These are phyloP conservation scores for Mionectes olivaceus DNA, from an alignment of 2,797 vertebrate genomes.

Conservation along the genomic window DNA sequence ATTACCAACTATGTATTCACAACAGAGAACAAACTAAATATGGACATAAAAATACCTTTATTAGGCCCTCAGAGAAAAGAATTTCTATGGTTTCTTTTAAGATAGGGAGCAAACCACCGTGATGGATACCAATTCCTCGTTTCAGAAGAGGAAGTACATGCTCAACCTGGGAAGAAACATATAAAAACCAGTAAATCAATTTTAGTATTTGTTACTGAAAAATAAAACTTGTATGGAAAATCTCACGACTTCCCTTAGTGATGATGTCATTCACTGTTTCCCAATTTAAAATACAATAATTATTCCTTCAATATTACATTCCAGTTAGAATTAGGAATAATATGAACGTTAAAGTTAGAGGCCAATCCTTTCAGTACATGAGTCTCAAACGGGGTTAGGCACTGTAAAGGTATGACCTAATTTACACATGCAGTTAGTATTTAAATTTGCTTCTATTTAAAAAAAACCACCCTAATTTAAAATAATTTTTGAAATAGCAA, in stretches of 20 bases:
- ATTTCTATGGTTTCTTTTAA: constrained; percentile 99
- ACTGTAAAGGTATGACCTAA: background rate
- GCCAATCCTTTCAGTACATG: background rate
- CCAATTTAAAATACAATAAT: background rate
- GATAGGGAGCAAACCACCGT: constrained; percentile 94
- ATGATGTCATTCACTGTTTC: background rate
- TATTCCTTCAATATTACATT: background rate
- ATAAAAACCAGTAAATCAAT: background rate
- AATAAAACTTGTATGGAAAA: background rate
- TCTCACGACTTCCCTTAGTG: background rate
- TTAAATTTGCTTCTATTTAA: background rate
- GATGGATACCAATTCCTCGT: constrained; percentile 96
- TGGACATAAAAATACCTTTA: constrained; percentile 84
- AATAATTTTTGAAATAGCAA: background rate
- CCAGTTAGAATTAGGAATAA: background rate
- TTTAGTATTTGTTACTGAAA: background rate
- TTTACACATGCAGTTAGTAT: background rate
- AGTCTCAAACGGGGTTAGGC: background rate
- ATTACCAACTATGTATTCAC: background rate
- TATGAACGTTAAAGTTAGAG: background rate
- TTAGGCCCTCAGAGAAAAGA: constrained; percentile 95
- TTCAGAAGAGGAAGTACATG: constrained; percentile 96
- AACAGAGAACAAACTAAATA: background rate
- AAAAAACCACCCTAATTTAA: background rate
- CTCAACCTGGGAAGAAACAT: constrained; percentile 85